phyloP scores from a whole-genome alignment of 2,888 invertebrate species.

The Eupithecia exiguata region DNA sequence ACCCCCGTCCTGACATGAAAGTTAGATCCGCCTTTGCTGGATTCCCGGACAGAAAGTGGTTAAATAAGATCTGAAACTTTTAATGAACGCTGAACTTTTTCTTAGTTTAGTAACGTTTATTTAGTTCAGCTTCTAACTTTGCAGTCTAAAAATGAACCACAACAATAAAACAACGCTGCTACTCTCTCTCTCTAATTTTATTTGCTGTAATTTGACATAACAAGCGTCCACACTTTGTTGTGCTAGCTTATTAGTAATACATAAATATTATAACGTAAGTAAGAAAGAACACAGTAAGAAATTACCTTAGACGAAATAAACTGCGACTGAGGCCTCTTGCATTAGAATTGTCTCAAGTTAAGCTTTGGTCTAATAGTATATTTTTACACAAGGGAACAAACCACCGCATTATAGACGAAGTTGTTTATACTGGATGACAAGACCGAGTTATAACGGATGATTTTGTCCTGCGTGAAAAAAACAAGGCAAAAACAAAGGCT shows the following conservation, averaged over 20 bases:
- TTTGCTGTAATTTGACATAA: not conserved
- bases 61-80: not conserved
- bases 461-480: no score
- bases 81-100: constrained; percentile 9
- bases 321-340: not conserved
- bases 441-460: no score
- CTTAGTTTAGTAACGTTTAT: no score
- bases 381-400: no score
- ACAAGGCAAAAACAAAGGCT: no score
- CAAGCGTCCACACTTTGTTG: constrained; percentile 1
- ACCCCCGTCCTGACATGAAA: not conserved
- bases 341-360: no score
- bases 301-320: not conserved
- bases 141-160: not conserved
- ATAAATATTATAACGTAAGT: not conserved
- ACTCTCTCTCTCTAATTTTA: not conserved
- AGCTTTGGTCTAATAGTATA: no score
- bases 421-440: no score
- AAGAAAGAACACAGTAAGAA: not conserved
- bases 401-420: no score
- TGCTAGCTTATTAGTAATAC: not conserved
- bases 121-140: not conserved
- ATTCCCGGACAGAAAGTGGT: not conserved
- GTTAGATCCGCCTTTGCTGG: not conserved
- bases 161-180: not conserved